Conservation (phyloP, 2,113 vertebrate genomes). For the Kryptolebias marmoratus region DNA sequence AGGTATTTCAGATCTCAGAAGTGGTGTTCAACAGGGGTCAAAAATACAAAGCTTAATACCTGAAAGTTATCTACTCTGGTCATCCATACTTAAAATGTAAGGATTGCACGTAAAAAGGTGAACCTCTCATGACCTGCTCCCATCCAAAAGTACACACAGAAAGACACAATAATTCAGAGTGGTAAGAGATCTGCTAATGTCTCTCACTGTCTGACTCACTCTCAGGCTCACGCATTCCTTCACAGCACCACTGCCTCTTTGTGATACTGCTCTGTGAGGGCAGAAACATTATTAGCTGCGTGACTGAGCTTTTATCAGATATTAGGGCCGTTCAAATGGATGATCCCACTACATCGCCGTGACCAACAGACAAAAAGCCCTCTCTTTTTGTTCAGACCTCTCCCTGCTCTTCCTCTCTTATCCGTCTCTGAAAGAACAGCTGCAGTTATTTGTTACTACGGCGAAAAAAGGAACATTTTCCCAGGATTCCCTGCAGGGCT, state of each 20-base stretch:
- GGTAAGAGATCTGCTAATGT: slow-evolving; percentile 12
- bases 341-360: slow-evolving; percentile 65
- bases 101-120: neutral
- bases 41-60: neutral
- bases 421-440: slow-evolving; percentile 66
- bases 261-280: slow-evolving; percentile 40
- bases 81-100: neutral
- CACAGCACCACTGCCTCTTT: slow-evolving; percentile 52
- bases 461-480: slow-evolving; percentile 15
- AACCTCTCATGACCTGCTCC: neutral
- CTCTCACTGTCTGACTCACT: slow-evolving; percentile 42
- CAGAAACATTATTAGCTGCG: slow-evolving; percentile 57
- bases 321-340: slow-evolving; percentile 70
- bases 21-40: neutral
- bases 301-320: slow-evolving; percentile 75
- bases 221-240: slow-evolving; percentile 42
- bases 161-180: neutral
- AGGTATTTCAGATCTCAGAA: neutral
- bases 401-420: slow-evolving; percentile 43
- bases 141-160: neutral
- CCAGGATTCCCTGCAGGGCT: slow-evolving; percentile 65
- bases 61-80: neutral
- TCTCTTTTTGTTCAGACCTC: slow-evolving; percentile 50
- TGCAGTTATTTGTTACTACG: slow-evolving; percentile 71
- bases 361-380: slow-evolving; percentile 69